Evolutionary conservation across 2,888 invertebrate species (phyloP), one percentile per base, ranked within the genome.

Genomic region (Hyposoter didymator): DNA sequence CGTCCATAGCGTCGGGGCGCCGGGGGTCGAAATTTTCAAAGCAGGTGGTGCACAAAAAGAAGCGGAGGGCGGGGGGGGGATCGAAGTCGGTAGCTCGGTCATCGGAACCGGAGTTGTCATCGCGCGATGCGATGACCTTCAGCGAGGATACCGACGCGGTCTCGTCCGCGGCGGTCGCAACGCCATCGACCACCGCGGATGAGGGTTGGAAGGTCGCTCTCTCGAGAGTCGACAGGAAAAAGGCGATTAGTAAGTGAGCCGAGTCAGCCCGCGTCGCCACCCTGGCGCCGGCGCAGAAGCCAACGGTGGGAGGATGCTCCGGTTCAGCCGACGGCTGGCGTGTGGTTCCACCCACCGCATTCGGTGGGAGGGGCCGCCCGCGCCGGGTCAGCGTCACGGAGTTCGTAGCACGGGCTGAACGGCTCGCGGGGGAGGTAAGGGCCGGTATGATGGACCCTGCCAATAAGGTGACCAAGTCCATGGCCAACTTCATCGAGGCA

Each of bases 1-100:
- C n/a, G n/a, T n/a, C n/a, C n/a, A n/a, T n/a, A n/a, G n/a, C n/a
- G n/a, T 4, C 2, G 55, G 14, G 19, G 1, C 22, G 0, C 6
- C 0, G 22, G 6, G 55, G 55, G 22, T 10, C 55, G 1, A 19
- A 22, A 4, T 19, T 22, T 0, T 8, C 19, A 3, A 19, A n/a
- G n/a, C n/a, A n/a, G n/a, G n/a, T n/a, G 1, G 10, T n/a, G n/a
- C 55, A 22, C 22, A 5, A 19, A 55, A 6, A n/a, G 7, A n/a
- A 52, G n/a, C n/a, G n/a, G 0, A 0, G n/a, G 52, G 0, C 3
- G 0, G 17, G 19, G 0, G 10, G 8, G 0, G 12, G 2, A n/a
- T n/a, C n/a, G 45, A 8, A 8, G 45, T 5, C 45, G n/a, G n/a
- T n/a, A 0, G 45, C 45, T 45, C 6, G 45, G 45, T 45, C 45